These are phyloP conservation scores for Lasiurus cinereus DNA, from an alignment of 2,113 vertebrate species.

Conservation along the genomic window DNA sequence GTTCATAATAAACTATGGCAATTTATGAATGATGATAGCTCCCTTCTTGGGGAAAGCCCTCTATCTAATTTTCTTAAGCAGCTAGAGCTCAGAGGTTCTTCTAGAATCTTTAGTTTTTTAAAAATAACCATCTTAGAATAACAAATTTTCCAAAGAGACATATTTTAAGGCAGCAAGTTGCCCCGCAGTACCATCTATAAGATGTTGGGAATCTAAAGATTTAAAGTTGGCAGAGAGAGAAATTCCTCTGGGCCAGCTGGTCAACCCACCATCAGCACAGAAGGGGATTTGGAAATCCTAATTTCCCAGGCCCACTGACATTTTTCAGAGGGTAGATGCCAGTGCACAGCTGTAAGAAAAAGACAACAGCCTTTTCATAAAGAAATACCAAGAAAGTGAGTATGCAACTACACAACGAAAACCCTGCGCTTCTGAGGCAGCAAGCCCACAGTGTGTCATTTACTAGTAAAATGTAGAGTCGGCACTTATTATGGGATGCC, in stretches of 20 bases:
- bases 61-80: background rate
- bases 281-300: constrained; percentile 42
- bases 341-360: constrained; percentile 67
- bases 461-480: constrained; percentile 13
- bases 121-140: background rate
- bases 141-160: background rate
- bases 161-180: background rate
- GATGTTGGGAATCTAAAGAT: constrained; percentile 31
- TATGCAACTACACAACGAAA: background rate
- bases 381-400: constrained; percentile 69
- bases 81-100: background rate
- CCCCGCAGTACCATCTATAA: background rate
- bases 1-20: background rate
- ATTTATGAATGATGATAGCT: background rate
- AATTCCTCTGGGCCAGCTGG: constrained; percentile 69
- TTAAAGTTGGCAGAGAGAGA: background rate
- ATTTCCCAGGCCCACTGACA: constrained; percentile 75
- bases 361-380: constrained; percentile 79
- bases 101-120: background rate
- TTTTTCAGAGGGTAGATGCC: constrained; percentile 72
- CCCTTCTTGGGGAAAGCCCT: background rate
- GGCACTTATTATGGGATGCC: background rate
- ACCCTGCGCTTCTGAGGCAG: background rate
- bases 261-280: constrained; percentile 48
- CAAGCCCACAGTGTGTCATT: background rate